Evolutionary conservation across 1,140 invertebrate genomes (phyloP).

Genomic region (Whitmania pigra): DNA sequence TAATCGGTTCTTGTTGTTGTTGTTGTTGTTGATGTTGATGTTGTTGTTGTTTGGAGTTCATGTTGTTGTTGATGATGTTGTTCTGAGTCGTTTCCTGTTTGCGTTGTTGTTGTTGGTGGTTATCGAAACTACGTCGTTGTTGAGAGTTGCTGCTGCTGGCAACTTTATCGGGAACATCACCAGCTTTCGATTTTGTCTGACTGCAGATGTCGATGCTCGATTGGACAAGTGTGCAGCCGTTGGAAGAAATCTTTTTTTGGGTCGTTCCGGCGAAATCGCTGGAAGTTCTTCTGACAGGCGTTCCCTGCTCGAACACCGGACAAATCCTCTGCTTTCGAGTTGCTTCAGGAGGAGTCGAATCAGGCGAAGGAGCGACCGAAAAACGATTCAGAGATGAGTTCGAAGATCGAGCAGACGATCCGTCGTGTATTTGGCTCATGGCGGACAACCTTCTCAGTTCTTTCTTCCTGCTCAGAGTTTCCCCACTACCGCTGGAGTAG

Average conservation of each 20-base stretch:
- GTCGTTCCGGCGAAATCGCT: neutral
- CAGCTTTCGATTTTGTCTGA: neutral
- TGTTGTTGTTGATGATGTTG: slow-evolving; percentile 3
- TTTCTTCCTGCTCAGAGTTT: neutral
- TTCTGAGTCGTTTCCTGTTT: neutral
- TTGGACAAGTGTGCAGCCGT: neutral
- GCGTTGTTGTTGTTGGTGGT: slow-evolving; percentile 6
- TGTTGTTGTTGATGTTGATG: neutral
- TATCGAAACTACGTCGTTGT: neutral
- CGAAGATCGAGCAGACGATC: no score
- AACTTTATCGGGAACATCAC: neutral
- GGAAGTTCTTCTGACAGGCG: neutral
- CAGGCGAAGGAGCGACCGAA: neutral
- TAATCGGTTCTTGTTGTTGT: no score
- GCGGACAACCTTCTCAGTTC: neutral
- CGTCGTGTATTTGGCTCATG: neutral
- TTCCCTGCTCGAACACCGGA: neutral
- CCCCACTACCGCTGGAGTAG: neutral
- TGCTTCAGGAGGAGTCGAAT: neutral
- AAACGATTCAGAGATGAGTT: no score
- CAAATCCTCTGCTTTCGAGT: slow-evolving; percentile 1
- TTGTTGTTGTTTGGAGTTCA: neutral
- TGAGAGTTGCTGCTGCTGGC: neutral
- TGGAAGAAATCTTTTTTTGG: neutral
- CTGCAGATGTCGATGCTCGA: neutral